phyloP scores from a whole-genome alignment of 2,888 invertebrate species.

The Drosophila antonietae region DNA sequence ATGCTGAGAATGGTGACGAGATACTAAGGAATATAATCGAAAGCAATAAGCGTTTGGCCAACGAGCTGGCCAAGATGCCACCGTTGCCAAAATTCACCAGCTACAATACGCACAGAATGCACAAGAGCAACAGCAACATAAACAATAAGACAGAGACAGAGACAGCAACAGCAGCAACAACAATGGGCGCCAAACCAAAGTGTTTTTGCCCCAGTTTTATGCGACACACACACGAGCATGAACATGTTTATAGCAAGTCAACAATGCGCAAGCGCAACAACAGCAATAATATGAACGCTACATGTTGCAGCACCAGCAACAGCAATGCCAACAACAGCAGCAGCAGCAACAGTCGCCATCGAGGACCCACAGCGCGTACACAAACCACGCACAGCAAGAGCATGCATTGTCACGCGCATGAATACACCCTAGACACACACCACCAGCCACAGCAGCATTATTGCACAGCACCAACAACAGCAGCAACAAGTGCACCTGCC shows the following conservation, averaged over 20 bases:
- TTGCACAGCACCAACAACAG: conserved; percentile 43
- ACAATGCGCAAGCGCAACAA: conserved; percentile 41
- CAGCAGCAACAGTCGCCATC: conserved; percentile 22
- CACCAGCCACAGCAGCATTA: conserved; percentile 35
- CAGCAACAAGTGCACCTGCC: conserved; percentile 15
- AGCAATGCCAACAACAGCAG: conserved; percentile 10
- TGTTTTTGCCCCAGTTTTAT: conserved; percentile 74
- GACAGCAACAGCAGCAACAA: conserved; percentile 21
- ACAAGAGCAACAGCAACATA: conserved; percentile 13
- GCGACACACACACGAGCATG: conserved; percentile 65
- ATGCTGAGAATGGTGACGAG: conserved; percentile 63
- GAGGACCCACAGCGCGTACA: conserved; percentile 59
- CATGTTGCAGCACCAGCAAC: conserved; percentile 48
- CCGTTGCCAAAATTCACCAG: conserved; percentile 71
- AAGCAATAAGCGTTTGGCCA: conserved; percentile 77
- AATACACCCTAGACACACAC: conserved; percentile 72
- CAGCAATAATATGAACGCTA: conserved; percentile 27
- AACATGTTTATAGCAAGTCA: conserved; percentile 37
- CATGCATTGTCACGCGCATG: conserved; percentile 67
- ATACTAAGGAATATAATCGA: conserved; percentile 77
- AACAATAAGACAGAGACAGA: conserved; percentile 24
- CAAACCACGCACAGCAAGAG: conserved; percentile 66
- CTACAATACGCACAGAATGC: conserved; percentile 46
- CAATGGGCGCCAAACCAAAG: conserved; percentile 50
- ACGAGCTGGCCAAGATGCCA: conserved; percentile 80